Evolutionary conservation across 2,888 invertebrate species (phyloP).

Genomic region (Macropis europaea): DNA sequence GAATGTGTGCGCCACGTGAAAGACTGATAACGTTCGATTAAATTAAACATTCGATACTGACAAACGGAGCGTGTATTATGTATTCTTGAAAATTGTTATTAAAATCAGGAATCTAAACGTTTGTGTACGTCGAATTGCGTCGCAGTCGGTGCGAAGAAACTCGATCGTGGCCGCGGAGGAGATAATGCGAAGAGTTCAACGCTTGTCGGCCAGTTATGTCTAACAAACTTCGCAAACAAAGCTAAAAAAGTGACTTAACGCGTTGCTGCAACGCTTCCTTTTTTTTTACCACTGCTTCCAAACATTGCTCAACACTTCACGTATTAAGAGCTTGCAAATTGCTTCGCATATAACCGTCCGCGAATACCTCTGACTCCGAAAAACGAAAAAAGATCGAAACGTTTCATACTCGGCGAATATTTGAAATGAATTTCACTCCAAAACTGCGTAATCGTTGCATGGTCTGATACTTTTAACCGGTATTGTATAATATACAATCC

Average conservation of each 20-base stretch:
- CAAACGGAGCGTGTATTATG: too few relatives aligned
- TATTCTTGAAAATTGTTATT: too few relatives aligned
- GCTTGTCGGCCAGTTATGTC: not conserved
- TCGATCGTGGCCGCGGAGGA: not conserved
- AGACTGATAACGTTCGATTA: too few relatives aligned
- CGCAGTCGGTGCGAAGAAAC: not conserved
- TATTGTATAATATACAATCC: too few relatives aligned
- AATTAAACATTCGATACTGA: too few relatives aligned
- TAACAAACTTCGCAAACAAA: constrained; percentile 9
- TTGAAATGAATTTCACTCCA: not conserved
- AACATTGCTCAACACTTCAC: not conserved
- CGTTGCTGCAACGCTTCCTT: too few relatives aligned
- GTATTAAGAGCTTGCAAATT: not conserved
- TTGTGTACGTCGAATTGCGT: not conserved
- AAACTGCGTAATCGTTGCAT: not conserved
- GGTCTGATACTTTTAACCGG: too few relatives aligned
- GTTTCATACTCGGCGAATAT: too few relatives aligned
- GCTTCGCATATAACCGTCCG: not conserved
- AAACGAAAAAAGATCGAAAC: too few relatives aligned
- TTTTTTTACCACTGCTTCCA: not conserved
- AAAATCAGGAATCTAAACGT: too few relatives aligned
- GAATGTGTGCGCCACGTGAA: too few relatives aligned
- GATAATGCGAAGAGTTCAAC: not conserved
- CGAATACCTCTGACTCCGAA: not conserved
- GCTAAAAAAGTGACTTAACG: not conserved